Percentiles rank a stretch among this genome's conserved stretches.
These are phyloP conservation scores for Drosophila sp. DNA, from an alignment of 1,140 invertebrate species.

Conservation along the genomic window DNA sequence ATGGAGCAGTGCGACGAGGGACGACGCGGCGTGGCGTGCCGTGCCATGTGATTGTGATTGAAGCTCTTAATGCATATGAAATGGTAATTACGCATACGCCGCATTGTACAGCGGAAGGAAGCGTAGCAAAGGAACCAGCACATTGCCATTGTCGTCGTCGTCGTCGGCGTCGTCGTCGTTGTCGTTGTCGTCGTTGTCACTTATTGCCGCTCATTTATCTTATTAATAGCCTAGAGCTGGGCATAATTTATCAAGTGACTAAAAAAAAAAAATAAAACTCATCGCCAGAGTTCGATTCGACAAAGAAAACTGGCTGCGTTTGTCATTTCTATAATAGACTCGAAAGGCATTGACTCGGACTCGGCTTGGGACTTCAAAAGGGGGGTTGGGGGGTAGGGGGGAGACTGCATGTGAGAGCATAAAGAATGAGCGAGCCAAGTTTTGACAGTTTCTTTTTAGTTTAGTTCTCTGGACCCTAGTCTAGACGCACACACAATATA, in stretches of 20 bases:
- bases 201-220: conserved; percentile 79
- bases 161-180: conserved; percentile 37
- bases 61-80: conserved; percentile 78
- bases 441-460: conserved; percentile 58
- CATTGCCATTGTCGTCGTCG: conserved; percentile 32
- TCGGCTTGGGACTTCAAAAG: too few species aligned
- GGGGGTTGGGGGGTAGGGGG: too few species aligned
- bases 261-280: conserved; percentile 38
- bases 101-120: conserved; percentile 63
- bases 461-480: conserved; percentile 28
- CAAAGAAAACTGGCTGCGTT: conserved; percentile 52
- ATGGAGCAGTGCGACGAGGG: conserved; percentile 20
- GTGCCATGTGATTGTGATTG: conserved; percentile 44
- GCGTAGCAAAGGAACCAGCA: conserved; percentile 43
- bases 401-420: conserved; percentile 17
- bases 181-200: conserved; percentile 47
- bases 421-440: conserved; percentile 40
- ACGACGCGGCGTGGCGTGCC: not conserved
- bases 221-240: conserved; percentile 63
- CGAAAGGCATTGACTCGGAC: conserved; percentile 42
- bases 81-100: conserved; percentile 79
- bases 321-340: conserved; percentile 77
- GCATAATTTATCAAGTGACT: conserved; percentile 67
- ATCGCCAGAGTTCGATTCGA: conserved; percentile 34
- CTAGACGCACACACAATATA: conserved; percentile 63